These are phyloP conservation scores for Uropetala carovei DNA, from an alignment of 2,888 invertebrate genomes.

Conservation along the genomic window DNA sequence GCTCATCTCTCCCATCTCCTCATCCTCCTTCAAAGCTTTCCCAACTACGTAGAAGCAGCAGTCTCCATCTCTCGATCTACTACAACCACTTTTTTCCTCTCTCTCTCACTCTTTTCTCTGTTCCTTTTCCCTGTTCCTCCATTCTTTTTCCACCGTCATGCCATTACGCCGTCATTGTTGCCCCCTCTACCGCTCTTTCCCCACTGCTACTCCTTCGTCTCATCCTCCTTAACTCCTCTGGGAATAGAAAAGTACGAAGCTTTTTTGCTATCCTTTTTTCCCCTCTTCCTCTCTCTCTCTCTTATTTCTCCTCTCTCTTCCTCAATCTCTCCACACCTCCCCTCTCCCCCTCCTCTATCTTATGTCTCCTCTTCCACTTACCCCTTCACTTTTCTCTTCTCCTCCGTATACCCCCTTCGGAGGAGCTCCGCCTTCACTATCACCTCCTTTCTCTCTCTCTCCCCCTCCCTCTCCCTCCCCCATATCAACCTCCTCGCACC, in stretches of 20 bases:
- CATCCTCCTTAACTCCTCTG: background rate
- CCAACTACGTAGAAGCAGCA: background rate
- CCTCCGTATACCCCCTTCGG: background rate
- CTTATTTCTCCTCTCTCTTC: too few species aligned
- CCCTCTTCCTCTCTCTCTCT: background rate
- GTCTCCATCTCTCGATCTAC: background rate
- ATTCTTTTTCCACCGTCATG: background rate
- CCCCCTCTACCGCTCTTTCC: background rate
- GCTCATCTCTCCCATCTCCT: background rate
- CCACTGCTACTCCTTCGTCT: background rate
- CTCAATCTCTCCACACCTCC: background rate
- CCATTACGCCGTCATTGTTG: too few species aligned
- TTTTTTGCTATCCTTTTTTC: background rate
- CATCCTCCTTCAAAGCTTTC: background rate
- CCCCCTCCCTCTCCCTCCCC: background rate
- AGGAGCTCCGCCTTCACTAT: conserved; percentile 11
- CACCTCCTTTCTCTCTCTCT: background rate
- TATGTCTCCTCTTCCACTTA: background rate
- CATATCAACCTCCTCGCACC: background rate
- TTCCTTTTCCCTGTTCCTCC: background rate
- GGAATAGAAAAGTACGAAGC: background rate
- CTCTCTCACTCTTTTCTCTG: background rate
- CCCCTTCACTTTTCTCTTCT: background rate
- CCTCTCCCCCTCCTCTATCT: background rate
- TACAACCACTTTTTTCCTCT: background rate